Evolutionary conservation across 2,113 vertebrate genomes (phyloP), one percentile per base, ranked within the genome.

Genomic region (Laticauda colubrina): DNA sequence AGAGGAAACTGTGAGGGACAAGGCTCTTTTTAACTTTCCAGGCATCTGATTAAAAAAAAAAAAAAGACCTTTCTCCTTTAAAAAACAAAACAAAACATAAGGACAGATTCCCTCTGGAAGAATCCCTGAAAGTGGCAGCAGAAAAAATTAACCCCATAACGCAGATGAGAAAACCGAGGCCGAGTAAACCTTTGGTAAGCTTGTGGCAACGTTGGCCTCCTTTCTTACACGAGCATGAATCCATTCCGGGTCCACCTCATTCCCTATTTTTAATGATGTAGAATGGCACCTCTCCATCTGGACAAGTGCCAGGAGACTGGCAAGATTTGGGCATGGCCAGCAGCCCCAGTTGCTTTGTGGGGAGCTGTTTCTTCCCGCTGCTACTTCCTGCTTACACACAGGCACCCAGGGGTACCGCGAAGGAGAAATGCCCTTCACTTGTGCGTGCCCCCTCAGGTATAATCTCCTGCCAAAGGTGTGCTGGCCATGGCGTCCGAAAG

Each of bases 391-490:
- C 48, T 95, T 93, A 54, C 96, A 96, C 53, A 64, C 64, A 55
- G 97, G 96, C 92, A 97, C 96, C 57, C 89, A 53, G 24, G 92
- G 39, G 11, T 43, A 9, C 20, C 43, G 24, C 53, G 95, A 92
- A 39, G 93, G 91, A 43, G 92, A 1, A 0, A 0, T 43, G 91
- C 88, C 91, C 91, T 90, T 90, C 29, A 57, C 6, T 2, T 95
- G 95, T 85, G 95, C 94, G 0, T 98, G 94, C 55, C 53, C 10
- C 53, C 53, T 3, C 21, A 94, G 86, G 96, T 95, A 89, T 98
- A 98, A 94, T 98, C 96, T 0, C 98, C 98, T 0, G 95, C 87
- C 89, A 98, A 97, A 57, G 90, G 57, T 0, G 85, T 20, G 0
- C 21, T 11, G 57, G 14, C 48, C 15, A 5, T 1, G 10, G 95